Base-by-base conservation (phyloP, 2,888 invertebrate species). In the Pammene aurita region DNA sequence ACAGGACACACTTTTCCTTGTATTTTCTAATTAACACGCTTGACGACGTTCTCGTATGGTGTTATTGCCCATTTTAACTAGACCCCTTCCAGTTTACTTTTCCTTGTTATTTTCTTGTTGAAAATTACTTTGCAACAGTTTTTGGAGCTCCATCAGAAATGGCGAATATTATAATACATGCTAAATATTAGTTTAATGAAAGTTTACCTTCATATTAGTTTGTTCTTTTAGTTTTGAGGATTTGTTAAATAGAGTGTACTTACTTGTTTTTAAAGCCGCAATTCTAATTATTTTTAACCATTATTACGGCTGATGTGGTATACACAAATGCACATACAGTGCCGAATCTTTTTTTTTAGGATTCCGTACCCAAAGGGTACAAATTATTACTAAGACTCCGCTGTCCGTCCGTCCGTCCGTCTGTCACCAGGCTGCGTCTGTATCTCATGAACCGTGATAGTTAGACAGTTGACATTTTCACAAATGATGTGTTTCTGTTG, bases 1-100 rank as follows among this genome's bases (percentile, higher is more conserved):
- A 58, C 38, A 58, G 14, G 58, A 58, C 26, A 57, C 38, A 52
- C 6, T 64, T 68, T 35, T 58, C 46, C 35, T 42, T 60, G 61
- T 44, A 14, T 2, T 63, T 58, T 60, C 54, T 69, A 64, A 68
- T 68, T 68, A 68, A 58, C 44, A 63, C 38, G 60, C 60, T 60
- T 34, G 38, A 54, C 60, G 55, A 41, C 58, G 44, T 60, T 34
- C 16, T 46, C 57, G 42, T 38, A 48, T 44, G 42, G 4, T 50
- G 42, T 42, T 64, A 64, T 52, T 64, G 63, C 44, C 63, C 68
- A 64, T 64, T 68, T 18, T 52, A 68, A 35, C 9, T 18, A 34
- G 68, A 63, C 35, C 62, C 7, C 44, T 44, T 38, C 11, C 38
- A 58, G 13, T 64, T 57, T 6, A 52, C 42, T 58, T 14, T 52